phyloP scores from a whole-genome alignment of 2,113 vertebrate genomes.

The Lophura nycthemera region DNA sequence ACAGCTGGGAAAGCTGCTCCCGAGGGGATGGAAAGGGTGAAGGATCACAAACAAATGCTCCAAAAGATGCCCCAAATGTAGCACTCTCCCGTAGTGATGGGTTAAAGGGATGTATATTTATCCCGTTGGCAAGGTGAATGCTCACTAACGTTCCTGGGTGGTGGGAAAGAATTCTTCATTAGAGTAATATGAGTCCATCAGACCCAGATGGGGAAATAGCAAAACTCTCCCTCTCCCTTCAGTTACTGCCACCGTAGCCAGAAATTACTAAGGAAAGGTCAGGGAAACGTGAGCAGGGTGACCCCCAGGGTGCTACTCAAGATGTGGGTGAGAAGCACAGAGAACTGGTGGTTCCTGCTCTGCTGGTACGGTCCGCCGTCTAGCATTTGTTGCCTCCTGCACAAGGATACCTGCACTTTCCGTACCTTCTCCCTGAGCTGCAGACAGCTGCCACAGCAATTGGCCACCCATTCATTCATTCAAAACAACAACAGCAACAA shows the following conservation, averaged over 20 bases:
- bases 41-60: conserved; percentile 31
- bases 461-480: background rate
- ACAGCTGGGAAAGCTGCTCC: conserved; percentile 69
- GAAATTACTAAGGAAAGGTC: background rate
- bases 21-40: conserved; percentile 51
- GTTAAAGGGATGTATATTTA: conserved; percentile 34
- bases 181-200: background rate
- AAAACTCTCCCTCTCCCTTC: background rate
- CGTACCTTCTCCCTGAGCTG: fast-evolving
- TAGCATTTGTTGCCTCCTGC: background rate
- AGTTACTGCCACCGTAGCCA: background rate
- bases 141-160: background rate
- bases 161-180: conserved; percentile 2
- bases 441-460: background rate
- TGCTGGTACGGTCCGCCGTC: background rate
- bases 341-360: background rate
- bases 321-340: background rate
- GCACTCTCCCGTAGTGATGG: background rate
- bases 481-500: background rate
- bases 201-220: background rate
- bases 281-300: background rate
- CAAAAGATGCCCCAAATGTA: conserved; percentile 26
- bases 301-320: background rate
- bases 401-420: background rate
- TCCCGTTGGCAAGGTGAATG: conserved; percentile 7